These are phyloP conservation scores for Enteromius radiatus DNA, from an alignment of 2,797 vertebrate genomes.

Conservation along the genomic window DNA sequence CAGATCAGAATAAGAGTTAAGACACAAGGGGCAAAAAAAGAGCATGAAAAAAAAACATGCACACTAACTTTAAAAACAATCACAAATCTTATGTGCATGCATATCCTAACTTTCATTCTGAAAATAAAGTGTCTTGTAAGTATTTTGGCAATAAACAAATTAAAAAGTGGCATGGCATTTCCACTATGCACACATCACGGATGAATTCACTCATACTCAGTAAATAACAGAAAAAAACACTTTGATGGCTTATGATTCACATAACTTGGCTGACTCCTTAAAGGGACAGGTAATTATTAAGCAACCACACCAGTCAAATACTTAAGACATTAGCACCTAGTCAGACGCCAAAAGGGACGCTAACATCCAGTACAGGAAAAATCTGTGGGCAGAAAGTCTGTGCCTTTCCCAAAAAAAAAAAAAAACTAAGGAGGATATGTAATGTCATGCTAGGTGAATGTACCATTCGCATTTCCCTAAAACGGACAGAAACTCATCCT, in stretches of 20 bases:
- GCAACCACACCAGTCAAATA: slow-evolving; percentile 22
- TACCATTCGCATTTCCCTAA: slow-evolving; percentile 6
- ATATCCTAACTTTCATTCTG: slow-evolving; percentile 28
- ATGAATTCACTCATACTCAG: slow-evolving; percentile 11
- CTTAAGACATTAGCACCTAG: slow-evolving; percentile 49
- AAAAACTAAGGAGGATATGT: neutral
- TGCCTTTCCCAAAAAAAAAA: slow-evolving; percentile 14
- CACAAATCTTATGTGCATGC: neutral
- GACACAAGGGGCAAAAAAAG: slow-evolving; percentile 32
- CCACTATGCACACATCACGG: slow-evolving; percentile 44
- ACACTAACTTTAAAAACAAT: neutral
- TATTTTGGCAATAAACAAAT: slow-evolving; percentile 59
- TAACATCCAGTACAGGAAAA: slow-evolving; percentile 17
- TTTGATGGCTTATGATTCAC: slow-evolving; percentile 54
- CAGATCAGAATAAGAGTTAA: neutral
- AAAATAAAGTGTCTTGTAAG: slow-evolving; percentile 57
- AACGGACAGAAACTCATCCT: neutral
- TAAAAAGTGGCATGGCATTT: slow-evolving; percentile 55
- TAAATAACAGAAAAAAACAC: slow-evolving; percentile 43
- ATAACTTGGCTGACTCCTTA: slow-evolving; percentile 55
- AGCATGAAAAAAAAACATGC: neutral
- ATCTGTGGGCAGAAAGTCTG: slow-evolving; percentile 23
- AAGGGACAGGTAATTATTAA: slow-evolving; percentile 44
- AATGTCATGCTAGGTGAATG: slow-evolving; percentile 4
- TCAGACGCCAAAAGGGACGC: slow-evolving; percentile 26